Conservation (phyloP, 2,888 invertebrate genomes). For the Coenonympha glycerion region DNA sequence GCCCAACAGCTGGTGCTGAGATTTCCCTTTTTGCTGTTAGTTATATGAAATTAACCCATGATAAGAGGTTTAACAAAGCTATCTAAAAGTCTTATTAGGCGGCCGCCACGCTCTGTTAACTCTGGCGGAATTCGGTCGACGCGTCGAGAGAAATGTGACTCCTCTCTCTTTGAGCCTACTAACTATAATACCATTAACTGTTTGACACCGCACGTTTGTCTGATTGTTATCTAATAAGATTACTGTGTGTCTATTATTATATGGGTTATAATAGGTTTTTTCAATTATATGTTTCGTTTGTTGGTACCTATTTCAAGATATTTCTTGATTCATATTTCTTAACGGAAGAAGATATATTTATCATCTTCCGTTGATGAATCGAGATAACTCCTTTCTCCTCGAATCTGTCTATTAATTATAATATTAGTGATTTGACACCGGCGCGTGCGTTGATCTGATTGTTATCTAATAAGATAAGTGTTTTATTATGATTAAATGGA, state of each 20-base stretch:
- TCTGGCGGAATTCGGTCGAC: slow-evolving; percentile 12
- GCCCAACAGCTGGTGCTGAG: no score
- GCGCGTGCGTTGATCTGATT: background rate
- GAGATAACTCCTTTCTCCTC: slow-evolving; percentile 18
- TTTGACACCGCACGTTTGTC: background rate
- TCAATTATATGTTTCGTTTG: no score
- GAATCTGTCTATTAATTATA: slow-evolving; percentile 1
- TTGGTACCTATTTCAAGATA: no score
- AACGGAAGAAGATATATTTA: no score
- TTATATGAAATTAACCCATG: background rate
- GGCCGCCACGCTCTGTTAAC: slow-evolving; percentile 17
- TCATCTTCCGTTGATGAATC: slow-evolving; percentile 8
- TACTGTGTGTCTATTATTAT: background rate
- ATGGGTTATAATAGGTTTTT: background rate
- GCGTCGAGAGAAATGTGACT: slow-evolving; percentile 18
- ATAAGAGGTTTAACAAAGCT: background rate
- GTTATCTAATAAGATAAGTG: background rate
- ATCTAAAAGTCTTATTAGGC: background rate
- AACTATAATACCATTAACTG: no score
- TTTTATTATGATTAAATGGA: background rate
- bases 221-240: background rate
- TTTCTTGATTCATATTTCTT: no score
- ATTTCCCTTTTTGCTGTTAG: no score
- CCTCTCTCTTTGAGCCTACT: slow-evolving; percentile 15
- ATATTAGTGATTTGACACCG: background rate